These are phyloP conservation scores for Panulirus ornatus DNA, from an alignment of 1,140 invertebrate species.

Conservation along the genomic window DNA sequence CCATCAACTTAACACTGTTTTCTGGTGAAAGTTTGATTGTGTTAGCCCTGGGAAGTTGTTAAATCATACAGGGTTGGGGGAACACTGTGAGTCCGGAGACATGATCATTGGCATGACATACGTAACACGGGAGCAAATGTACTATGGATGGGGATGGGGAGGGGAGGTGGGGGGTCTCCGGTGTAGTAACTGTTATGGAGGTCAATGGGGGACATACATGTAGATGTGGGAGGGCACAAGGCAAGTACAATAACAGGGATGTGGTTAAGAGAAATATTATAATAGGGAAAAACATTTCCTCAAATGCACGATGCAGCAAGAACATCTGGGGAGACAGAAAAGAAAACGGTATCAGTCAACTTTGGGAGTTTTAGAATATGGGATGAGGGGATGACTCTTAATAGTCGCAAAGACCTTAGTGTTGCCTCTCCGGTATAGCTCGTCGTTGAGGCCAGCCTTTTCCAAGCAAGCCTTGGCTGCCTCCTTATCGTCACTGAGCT, in stretches of 20 bases:
- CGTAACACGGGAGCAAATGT: neutral
- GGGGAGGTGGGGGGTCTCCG: neutral
- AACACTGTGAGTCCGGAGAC: neutral
- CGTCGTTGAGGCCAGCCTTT: slow-evolving; percentile 76
- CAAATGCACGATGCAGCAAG: slow-evolving; percentile 28
- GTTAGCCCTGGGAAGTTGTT: slow-evolving; percentile 4
- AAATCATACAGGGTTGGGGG: neutral
- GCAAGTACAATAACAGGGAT: neutral
- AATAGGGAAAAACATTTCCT: neutral
- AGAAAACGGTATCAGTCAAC: neutral
- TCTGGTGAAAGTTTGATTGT: neutral
- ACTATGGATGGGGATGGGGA: too few species aligned
- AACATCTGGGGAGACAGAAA: neutral
- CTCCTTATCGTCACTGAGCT: slow-evolving; percentile 83
- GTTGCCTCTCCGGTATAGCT: slow-evolving; percentile 95
- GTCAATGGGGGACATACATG: neutral
- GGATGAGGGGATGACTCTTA: neutral
- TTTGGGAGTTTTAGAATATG: neutral
- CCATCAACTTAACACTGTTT: neutral
- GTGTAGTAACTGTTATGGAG: neutral
- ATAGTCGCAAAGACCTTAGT: slow-evolving; percentile 86
- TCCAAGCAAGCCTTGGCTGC: slow-evolving; percentile 78
- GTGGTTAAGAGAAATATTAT: neutral
- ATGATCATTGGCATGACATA: neutral
- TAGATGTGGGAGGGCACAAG: neutral